Conservation (phyloP, 2,113 vertebrate species). For the Tricholaema leucomelas region DNA sequence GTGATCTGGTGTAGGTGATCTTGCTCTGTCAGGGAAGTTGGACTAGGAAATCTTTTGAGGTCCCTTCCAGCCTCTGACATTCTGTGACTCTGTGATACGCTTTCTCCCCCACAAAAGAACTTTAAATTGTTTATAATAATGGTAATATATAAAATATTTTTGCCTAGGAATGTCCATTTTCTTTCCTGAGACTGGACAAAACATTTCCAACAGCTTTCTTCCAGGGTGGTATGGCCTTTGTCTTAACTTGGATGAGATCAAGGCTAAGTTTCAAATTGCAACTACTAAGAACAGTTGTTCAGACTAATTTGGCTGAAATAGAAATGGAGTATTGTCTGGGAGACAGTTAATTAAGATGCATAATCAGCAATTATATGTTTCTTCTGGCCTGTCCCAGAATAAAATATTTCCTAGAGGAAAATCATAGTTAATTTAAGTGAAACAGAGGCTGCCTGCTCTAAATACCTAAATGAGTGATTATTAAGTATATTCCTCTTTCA, state of each 20-base stretch:
- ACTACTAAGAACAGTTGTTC: background rate
- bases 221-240: background rate
- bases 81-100: too few species aligned
- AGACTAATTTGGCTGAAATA: background rate
- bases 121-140: background rate
- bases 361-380: slow-evolving; percentile 11
- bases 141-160: background rate
- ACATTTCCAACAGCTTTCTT: background rate
- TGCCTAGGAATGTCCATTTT: background rate
- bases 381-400: background rate
- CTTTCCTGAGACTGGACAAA: background rate
- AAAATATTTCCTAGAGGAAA: background rate
- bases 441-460: fast-evolving
- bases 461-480: background rate
- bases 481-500: background rate
- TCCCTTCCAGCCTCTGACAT: too few species aligned
- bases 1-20: too few species aligned
- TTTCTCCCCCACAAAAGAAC: fast-evolving
- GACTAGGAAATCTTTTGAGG: too few species aligned
- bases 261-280: background rate
- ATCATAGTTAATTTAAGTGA: background rate
- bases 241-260: background rate
- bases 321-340: background rate
- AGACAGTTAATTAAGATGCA: background rate
- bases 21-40: too few species aligned